These are phyloP conservation scores for Percina caprodes DNA, from an alignment of 2,113 vertebrate genomes.

Conservation along the genomic window DNA sequence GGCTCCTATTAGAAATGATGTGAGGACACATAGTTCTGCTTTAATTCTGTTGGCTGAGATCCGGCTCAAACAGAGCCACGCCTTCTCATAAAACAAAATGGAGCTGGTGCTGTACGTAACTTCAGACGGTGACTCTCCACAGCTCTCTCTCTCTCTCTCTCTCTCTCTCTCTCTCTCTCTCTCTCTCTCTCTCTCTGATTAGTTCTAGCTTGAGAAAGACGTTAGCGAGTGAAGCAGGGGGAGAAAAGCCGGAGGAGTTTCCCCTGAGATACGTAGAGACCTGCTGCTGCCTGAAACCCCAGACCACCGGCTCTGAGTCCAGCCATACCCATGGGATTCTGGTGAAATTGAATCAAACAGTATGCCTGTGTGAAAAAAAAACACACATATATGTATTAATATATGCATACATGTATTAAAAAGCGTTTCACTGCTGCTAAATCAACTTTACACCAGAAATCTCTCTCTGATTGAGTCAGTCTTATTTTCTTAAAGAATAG, in stretches of 20 bases:
- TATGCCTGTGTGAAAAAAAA: too few relatives aligned
- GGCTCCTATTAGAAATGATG: background rate
- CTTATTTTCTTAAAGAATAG: background rate
- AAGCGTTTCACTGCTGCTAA: background rate
- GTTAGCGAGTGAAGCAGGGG: background rate
- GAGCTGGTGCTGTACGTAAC: background rate
- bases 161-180: background rate
- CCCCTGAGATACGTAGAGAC: conserved; percentile 9
- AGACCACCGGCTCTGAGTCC: background rate
- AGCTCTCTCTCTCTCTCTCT: background rate
- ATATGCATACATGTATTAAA: too few relatives aligned
- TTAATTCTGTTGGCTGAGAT: background rate
- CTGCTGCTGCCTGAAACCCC: background rate
- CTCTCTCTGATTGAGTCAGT: background rate
- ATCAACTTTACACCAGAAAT: background rate
- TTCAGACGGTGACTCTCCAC: too few relatives aligned
- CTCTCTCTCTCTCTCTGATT: background rate
- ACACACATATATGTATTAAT: too few relatives aligned
- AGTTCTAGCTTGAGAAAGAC: background rate
- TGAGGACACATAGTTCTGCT: background rate
- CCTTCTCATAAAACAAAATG: conserved; percentile 11
- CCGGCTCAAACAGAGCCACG: background rate
- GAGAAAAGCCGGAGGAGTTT: conserved; percentile 11
- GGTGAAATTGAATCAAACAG: too few relatives aligned
- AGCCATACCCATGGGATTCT: background rate